These are phyloP conservation scores for Delphinapterus leucas DNA, from an alignment of 2,113 vertebrate species.

Conservation along the genomic window DNA sequence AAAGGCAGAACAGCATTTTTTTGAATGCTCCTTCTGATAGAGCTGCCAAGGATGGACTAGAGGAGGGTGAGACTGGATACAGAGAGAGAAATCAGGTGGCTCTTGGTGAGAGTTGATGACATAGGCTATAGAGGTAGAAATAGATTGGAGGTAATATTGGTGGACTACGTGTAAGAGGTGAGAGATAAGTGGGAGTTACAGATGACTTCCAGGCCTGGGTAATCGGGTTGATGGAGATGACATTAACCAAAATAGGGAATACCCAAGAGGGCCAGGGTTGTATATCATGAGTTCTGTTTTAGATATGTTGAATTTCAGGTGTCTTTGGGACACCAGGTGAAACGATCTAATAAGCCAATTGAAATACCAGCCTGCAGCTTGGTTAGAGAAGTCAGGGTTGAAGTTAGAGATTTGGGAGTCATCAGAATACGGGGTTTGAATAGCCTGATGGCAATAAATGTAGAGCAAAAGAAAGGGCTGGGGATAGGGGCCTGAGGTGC, in stretches of 20 bases:
- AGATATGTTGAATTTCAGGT: background rate
- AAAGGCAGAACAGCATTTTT: background rate
- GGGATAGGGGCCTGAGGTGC: background rate
- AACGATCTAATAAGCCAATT: background rate
- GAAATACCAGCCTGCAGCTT: background rate
- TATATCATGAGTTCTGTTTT: constrained; percentile 4
- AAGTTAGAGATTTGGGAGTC: background rate
- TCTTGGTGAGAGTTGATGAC: background rate
- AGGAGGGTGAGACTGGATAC: background rate
- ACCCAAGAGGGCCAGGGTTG: background rate
- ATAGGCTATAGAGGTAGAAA: background rate
- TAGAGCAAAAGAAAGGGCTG: background rate
- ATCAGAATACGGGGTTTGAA: background rate
- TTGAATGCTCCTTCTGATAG: background rate
- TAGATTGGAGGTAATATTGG: background rate
- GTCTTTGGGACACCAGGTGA: background rate
- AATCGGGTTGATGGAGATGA: background rate
- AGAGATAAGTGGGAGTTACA: background rate
- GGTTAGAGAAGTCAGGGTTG: background rate
- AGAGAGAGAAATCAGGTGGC: background rate
- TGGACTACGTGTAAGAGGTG: background rate
- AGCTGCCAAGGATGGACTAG: background rate
- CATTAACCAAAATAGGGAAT: background rate
- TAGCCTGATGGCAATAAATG: background rate
- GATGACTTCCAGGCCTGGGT: background rate